These are phyloP conservation scores for Oreochromis niloticus DNA, from an alignment of 2,113 vertebrate genomes.

Conservation along the genomic window DNA sequence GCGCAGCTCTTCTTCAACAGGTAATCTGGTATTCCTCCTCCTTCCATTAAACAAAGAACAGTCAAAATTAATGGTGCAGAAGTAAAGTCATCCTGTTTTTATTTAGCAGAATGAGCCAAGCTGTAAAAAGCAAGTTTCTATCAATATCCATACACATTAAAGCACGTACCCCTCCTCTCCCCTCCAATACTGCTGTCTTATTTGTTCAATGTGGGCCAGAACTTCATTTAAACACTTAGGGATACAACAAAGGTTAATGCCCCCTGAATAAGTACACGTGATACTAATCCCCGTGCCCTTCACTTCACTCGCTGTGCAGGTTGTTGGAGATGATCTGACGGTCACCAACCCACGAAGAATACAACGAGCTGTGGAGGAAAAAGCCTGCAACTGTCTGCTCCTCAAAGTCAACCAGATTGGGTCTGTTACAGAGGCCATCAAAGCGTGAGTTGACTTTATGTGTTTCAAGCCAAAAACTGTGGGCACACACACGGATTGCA, in stretches of 20 bases:
- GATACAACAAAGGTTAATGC: neutral
- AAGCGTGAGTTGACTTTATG: conserved; percentile 78
- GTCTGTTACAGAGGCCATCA: conserved; percentile 87
- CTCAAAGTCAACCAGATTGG: conserved; percentile 95
- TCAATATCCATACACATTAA: neutral
- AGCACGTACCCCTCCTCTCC: neutral
- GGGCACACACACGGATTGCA: neutral
- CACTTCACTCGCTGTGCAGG: conserved; percentile 63
- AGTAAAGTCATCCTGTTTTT: neutral
- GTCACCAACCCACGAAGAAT: conserved; percentile 91
- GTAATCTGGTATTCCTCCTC: neutral
- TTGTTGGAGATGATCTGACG: conserved; percentile 89
- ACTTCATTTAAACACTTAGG: neutral
- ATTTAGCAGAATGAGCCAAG: neutral
- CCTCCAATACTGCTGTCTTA: neutral
- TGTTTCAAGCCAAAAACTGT: neutral
- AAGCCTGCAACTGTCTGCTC: conserved; percentile 89
- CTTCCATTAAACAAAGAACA: neutral
- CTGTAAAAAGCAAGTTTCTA: neutral
- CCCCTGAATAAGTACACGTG: neutral
- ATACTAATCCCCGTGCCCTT: neutral
- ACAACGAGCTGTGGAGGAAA: conserved; percentile 84
- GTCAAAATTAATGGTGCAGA: neutral
- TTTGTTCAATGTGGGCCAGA: neutral
- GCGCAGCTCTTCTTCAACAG: neutral